phyloP scores from a whole-genome alignment of 1,140 invertebrate species.

The Conopomorpha cramerella region DNA sequence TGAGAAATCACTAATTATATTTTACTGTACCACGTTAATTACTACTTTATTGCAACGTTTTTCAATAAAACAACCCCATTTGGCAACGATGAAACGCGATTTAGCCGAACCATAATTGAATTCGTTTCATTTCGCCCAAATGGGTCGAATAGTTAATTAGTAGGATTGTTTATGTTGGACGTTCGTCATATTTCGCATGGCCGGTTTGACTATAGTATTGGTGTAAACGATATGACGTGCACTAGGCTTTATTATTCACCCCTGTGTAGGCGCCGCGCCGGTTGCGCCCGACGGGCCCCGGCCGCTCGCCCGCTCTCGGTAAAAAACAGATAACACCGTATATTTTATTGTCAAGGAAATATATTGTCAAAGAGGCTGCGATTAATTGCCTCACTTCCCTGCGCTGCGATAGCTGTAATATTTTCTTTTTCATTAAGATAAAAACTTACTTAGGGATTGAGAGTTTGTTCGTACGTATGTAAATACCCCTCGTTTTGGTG shows the following conservation, averaged over 20 bases:
- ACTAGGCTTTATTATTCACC: slow-evolving; percentile 52
- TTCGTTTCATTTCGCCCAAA: not conserved
- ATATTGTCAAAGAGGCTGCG: slow-evolving; percentile 40
- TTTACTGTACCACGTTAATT: slow-evolving; percentile 53
- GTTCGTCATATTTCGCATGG: too few relatives aligned
- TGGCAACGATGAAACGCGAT: too few relatives aligned
- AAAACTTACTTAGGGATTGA: too few relatives aligned
- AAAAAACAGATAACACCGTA: slow-evolving; percentile 28
- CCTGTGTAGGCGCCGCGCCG: slow-evolving; percentile 28
- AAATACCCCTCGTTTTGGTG: too few relatives aligned
- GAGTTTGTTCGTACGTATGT: too few relatives aligned
- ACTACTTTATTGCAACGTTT: slow-evolving; percentile 1
- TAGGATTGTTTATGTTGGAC: too few relatives aligned
- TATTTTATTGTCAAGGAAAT: slow-evolving; percentile 49
- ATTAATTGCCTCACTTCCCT: slow-evolving; percentile 35
- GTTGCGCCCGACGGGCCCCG: slow-evolving; percentile 35
- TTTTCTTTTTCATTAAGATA: too few relatives aligned
- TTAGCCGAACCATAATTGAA: not conserved
- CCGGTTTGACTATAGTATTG: too few relatives aligned
- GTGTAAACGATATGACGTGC: too few relatives aligned
- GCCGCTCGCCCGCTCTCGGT: slow-evolving; percentile 26
- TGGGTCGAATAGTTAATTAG: not conserved
- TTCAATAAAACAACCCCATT: not conserved
- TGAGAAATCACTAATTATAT: slow-evolving; percentile 60
- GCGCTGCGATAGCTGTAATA: too few relatives aligned